Evolutionary conservation across 2,888 invertebrate genomes (phyloP).

Genomic region (Chrysotoxum bicinctum): DNA sequence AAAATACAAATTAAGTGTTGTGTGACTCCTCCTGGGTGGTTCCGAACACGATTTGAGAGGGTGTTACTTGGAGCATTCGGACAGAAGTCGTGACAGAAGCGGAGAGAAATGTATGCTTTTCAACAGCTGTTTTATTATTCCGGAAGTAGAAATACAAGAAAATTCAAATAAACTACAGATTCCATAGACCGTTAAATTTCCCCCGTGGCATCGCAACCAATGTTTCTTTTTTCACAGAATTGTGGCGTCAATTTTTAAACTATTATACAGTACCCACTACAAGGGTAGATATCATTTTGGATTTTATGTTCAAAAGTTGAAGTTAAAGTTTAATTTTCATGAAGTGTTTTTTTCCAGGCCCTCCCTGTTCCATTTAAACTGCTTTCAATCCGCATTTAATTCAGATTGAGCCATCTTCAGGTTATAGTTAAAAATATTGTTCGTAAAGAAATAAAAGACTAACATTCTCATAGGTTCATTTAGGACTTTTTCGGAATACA

Average conservation of each 20-base stretch:
- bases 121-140: conserved; percentile 54
- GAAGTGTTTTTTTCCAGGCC: no score
- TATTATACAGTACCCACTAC: background rate
- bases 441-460: no score
- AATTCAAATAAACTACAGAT: conserved; percentile 57
- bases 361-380: no score
- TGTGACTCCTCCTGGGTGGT: conserved; percentile 45
- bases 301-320: background rate
- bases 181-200: conserved; percentile 71
- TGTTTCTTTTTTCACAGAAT: background rate
- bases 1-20: conserved; percentile 54
- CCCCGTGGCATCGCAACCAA: conserved; percentile 35
- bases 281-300: background rate
- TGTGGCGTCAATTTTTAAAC: background rate
- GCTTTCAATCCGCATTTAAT: no score
- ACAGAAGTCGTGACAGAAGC: conserved; percentile 48
- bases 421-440: no score
- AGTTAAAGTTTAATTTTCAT: no score
- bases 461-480: no score
- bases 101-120: conserved; percentile 24
- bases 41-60: conserved; percentile 32
- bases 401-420: no score
- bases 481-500: no score
- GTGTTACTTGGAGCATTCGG: conserved; percentile 2
- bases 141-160: conserved; percentile 9